Evolutionary conservation across 1,140 invertebrate genomes (phyloP), one percentile per base, ranked within the genome.

Genomic region (Pentalonia nigronervosa): DNA sequence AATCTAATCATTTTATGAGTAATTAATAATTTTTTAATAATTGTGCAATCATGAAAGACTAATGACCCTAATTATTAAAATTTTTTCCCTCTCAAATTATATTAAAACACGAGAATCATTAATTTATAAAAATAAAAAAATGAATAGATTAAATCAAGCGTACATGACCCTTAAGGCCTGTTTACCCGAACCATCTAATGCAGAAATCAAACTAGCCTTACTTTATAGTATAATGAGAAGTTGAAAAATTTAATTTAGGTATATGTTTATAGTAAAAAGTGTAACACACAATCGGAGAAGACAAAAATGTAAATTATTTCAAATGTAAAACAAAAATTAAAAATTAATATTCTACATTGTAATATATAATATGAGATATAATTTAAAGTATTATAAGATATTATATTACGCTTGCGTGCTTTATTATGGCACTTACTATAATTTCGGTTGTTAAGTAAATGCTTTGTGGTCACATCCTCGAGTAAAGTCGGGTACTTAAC

Each of bases 1-100:
- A 36, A 83, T 36, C 21, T 21, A 83, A 23, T 83, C 7, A 8
- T 83, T 36, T 83, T 36, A 36, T 23, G 76, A 83, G n/a, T 83
- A 83, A 83, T 84, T 84, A 84, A 23, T 45, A 84, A 6, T 84
- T 76, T 67, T 76, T 76, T 76, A n/a, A 76, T 76, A 76, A 76
- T 17, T 17, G n/a, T 4, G 1, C 60, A 76, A 34, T n/a, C n/a
- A 76, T n/a, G 23, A 25, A 41, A 41, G 23, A 84, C 36, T 84
- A 84, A 84, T 84, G 83, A 84, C 36, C 81, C 36, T 25, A 4
- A 45, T 4, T 84, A 41, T 84, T 25, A 45, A n/a, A 4, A 30
- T 84, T 84, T 84, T 83, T 84, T 84, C 23, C 9, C 1, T 3
- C 36, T 45, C 9, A 84, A 41, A 84, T 84, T 76, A n/a, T 76